Evolutionary conservation across 2,888 invertebrate species (phyloP), one percentile per base, ranked within the genome.

Genomic region (Holacanthella duospinosa): DNA sequence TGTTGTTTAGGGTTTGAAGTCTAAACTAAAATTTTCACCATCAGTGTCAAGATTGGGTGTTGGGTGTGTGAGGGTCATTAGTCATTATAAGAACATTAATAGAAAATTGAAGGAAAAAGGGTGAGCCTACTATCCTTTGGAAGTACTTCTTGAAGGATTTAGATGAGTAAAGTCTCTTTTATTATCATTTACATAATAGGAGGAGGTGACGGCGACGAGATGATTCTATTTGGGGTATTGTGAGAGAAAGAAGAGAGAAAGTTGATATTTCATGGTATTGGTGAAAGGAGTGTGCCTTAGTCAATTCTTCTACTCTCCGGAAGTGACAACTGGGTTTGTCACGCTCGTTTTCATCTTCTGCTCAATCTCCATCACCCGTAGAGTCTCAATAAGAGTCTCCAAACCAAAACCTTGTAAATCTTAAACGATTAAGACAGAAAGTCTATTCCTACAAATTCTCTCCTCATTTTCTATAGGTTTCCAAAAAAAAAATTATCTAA

Each of bases 261-360:
- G 16, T 36, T 36, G 9, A 36, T 36, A 36, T 36, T 36, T 36
- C 36, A 36, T 12, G 36, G 9, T 36, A 36, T 36, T n/a, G n/a
- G n/a, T n/a, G n/a, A n/a, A n/a, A n/a, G n/a, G n/a, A n/a, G n/a
- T n/a, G n/a, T n/a, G n/a, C n/a, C n/a, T n/a, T n/a, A n/a, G n/a
- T n/a, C n/a, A n/a, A n/a, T n/a, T n/a, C n/a, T n/a, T n/a, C n/a
- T n/a, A n/a, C n/a, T n/a, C n/a, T n/a, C n/a, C n/a, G n/a, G n/a
- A 21, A 48, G 48, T 48, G 48, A 48, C 21, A 48, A 48, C 48
- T 48, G 48, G 48, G 48, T 9, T 48, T 48, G 48, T 48, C 48
- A 48, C 4, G 4, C 4, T 48, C 48, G 19, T 48, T 9, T 21
- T 48, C 48, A 21, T n/a, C 48, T 48, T 21, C 6, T 48, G 16